Conservation (phyloP, 2,888 invertebrate species). For the Nysson spinosus region DNA sequence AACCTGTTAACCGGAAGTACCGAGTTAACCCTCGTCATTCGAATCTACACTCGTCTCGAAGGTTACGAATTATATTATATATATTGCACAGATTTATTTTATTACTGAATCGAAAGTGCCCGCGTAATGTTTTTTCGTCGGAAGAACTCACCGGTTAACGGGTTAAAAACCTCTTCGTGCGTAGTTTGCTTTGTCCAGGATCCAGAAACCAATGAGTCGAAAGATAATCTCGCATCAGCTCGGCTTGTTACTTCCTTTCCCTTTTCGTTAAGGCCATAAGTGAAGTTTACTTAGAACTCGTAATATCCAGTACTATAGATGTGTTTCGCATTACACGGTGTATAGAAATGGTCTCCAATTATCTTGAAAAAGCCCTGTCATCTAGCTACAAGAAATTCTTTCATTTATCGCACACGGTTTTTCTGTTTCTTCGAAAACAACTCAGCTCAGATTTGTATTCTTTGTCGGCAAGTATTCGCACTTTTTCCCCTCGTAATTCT, state of each 20-base stretch:
- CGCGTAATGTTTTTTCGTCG: too few relatives aligned
- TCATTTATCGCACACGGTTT: too few relatives aligned
- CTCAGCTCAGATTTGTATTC: conserved; percentile 18
- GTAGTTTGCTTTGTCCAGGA: too few relatives aligned
- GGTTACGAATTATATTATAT: too few relatives aligned
- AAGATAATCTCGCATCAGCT: conserved; percentile 12
- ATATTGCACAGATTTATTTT: too few relatives aligned
- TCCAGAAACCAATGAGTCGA: not conserved
- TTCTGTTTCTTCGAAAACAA: not conserved
- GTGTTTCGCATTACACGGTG: conserved; percentile 14
- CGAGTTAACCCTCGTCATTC: too few relatives aligned
- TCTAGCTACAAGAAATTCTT: too few relatives aligned
- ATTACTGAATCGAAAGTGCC: too few relatives aligned
- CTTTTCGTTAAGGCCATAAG: conserved; percentile 71
- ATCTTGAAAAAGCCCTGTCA: conserved; percentile 4
- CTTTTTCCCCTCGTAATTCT: conserved; percentile 10
- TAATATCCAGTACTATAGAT: conserved; percentile 62
- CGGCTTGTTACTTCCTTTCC: conserved; percentile 24
- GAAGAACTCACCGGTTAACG: too few relatives aligned
- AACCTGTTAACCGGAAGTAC: too few relatives aligned
- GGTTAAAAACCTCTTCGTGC: too few relatives aligned
- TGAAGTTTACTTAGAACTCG: conserved; percentile 66
- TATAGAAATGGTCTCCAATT: conserved; percentile 56
- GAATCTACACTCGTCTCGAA: too few relatives aligned
- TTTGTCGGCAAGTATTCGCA: conserved; percentile 23